Evolutionary conservation across 30 jellyfish, hydroid and myxozoan species (phyloP).

Genomic region (Sanderia malayensis): DNA sequence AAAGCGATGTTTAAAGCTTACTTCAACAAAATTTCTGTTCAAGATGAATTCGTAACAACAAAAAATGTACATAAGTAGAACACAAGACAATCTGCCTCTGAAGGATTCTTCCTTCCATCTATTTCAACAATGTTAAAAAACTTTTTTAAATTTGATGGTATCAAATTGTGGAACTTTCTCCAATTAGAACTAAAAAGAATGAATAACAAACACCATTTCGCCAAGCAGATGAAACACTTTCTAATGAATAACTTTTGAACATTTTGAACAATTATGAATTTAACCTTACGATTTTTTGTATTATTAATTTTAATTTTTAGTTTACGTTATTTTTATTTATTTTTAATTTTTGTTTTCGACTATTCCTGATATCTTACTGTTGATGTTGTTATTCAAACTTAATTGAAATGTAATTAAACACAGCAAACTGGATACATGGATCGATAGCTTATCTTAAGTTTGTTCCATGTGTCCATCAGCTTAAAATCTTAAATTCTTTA

Average conservation of each 20-base stretch:
- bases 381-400: background rate
- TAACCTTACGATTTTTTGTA: background rate
- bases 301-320: background rate
- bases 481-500: no score
- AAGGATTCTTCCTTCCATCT: conserved; percentile 15
- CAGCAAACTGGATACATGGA: no score
- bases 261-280: background rate
- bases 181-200: no score
- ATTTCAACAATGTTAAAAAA: conserved; percentile 3
- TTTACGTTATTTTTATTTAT: no score
- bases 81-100: conserved; percentile 20
- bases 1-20: no score
- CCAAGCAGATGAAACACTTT: conserved; percentile 24
- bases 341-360: no score
- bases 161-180: no score
- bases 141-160: background rate
- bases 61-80: conserved; percentile 14
- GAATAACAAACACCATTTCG: conserved; percentile 17
- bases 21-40: no score
- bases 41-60: conserved; percentile 11
- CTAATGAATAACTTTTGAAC: conserved; percentile 9
- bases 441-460: no score
- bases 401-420: background rate
- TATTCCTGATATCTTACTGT: no score
- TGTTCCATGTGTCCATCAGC: no score